Conservation (phyloP, 2,888 invertebrate genomes). For the Zhuqinia jingwanae region DNA sequence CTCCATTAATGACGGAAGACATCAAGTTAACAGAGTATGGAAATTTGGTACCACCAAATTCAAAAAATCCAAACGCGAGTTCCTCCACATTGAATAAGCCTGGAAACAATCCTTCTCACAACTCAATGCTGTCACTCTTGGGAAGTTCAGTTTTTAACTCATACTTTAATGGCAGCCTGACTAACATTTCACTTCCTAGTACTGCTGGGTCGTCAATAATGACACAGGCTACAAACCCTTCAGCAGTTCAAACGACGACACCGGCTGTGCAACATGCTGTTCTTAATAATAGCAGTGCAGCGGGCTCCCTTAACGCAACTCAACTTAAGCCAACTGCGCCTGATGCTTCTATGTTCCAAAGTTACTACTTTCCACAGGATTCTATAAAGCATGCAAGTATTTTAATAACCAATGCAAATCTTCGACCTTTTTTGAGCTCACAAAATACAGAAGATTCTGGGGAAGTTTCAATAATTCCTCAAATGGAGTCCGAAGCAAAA, state of each 20-base stretch:
- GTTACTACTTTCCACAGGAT: constrained; percentile 47
- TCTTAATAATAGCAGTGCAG: not conserved
- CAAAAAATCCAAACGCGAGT: constrained; percentile 46
- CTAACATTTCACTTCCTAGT: not conserved
- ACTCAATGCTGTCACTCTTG: constrained; percentile 19
- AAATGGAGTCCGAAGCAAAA: constrained; percentile 6
- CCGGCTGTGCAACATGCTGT: not conserved
- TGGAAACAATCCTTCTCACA: not conserved
- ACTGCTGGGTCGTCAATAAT: not conserved
- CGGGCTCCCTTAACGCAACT: not conserved
- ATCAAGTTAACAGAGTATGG: not conserved
- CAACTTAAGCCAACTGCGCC: not conserved
- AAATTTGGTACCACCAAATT: not conserved
- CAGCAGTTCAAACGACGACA: not conserved
- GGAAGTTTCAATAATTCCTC: constrained; percentile 11
- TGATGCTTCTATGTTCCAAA: not conserved
- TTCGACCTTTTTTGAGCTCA: not conserved
- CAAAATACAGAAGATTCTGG: not conserved
- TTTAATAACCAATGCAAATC: constrained; percentile 2
- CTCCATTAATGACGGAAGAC: constrained; percentile 23
- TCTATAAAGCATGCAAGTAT: constrained; percentile 4
- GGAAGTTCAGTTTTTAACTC: constrained; percentile 40
- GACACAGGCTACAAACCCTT: not conserved
- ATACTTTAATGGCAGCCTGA: constrained; percentile 20
- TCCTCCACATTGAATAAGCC: not conserved